Conservation (phyloP, 2,797 vertebrate genomes). For the Schizothorax lantsangensis region DNA sequence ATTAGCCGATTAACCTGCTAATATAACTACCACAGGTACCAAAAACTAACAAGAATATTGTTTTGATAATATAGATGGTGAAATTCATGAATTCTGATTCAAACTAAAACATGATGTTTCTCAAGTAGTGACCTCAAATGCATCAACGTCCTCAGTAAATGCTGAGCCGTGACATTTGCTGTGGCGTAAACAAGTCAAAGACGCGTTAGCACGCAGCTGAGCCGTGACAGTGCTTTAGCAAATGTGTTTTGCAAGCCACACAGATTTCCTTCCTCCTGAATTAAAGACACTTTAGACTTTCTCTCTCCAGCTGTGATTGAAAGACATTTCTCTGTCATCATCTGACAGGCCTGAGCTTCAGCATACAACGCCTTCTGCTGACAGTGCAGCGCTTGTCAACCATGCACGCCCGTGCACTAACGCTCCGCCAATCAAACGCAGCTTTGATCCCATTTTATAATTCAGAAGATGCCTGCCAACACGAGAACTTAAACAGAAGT, state of each 20-base stretch:
- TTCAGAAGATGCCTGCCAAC: constrained; percentile 43
- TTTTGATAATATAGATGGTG: neutral
- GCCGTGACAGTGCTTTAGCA: constrained; percentile 28
- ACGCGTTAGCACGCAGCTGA: neutral
- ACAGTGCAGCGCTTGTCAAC: constrained; percentile 51
- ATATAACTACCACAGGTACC: neutral
- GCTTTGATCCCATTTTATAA: constrained; percentile 49
- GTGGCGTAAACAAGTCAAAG: constrained; percentile 12
- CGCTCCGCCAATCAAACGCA: constrained; percentile 56
- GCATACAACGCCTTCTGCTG: constrained; percentile 47
- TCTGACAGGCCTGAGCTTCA: constrained; percentile 50
- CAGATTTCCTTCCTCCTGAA: constrained; percentile 37
- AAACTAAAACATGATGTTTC: neutral
- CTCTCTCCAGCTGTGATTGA: constrained; percentile 38
- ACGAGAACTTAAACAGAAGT: constrained; percentile 15
- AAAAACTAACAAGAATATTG: neutral
- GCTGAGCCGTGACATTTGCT: neutral
- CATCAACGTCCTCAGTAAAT: neutral
- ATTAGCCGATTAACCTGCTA: neutral
- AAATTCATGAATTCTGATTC: neutral
- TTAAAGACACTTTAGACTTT: constrained; percentile 30
- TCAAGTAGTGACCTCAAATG: neutral
- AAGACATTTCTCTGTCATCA: constrained; percentile 49
- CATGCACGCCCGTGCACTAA: constrained; percentile 32
- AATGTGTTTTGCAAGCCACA: constrained; percentile 50